These are phyloP conservation scores for Himantopus leucocephalus DNA, from an alignment of 2,113 vertebrate species.

Conservation along the genomic window DNA sequence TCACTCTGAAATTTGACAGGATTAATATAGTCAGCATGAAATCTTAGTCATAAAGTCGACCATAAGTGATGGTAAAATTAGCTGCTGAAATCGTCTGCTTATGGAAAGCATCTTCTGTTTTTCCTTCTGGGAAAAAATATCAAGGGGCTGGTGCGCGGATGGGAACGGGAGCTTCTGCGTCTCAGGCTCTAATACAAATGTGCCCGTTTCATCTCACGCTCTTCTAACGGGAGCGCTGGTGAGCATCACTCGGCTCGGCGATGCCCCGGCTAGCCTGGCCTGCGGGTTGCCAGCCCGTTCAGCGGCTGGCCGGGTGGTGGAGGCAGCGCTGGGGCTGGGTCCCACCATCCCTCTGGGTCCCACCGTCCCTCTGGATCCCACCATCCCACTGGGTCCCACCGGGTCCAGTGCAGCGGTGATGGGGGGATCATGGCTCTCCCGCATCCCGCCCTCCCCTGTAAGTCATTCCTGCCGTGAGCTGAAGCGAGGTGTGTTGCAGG, in stretches of 20 bases:
- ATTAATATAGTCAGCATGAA: conserved; percentile 61
- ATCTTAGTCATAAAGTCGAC: conserved; percentile 53
- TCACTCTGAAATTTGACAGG: conserved; percentile 46
- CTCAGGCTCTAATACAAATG: not conserved
- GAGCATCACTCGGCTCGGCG: not conserved
- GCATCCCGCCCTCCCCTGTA: accelerated
- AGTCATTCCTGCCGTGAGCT: accelerated
- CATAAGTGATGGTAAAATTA: conserved; percentile 38
- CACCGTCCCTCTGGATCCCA: not conserved
- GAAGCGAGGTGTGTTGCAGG: accelerated
- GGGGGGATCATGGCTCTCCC: accelerated
- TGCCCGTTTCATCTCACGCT: not conserved
- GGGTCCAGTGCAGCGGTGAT: not conserved
- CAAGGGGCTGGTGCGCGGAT: not conserved
- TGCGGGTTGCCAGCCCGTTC: accelerated
- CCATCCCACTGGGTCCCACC: not conserved
- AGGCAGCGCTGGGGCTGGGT: not conserved
- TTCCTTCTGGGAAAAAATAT: conserved; percentile 22
- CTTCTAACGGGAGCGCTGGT: accelerated
- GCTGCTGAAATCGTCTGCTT: conserved; percentile 34
- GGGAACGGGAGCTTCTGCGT: not conserved
- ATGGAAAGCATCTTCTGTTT: conserved; percentile 42
- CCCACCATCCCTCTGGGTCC: not conserved
- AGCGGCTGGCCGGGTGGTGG: accelerated
- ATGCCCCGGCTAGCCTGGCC: not conserved